Evolutionary conservation across 2,888 invertebrate genomes (phyloP).

Genomic region (Isotomurus palustris): DNA sequence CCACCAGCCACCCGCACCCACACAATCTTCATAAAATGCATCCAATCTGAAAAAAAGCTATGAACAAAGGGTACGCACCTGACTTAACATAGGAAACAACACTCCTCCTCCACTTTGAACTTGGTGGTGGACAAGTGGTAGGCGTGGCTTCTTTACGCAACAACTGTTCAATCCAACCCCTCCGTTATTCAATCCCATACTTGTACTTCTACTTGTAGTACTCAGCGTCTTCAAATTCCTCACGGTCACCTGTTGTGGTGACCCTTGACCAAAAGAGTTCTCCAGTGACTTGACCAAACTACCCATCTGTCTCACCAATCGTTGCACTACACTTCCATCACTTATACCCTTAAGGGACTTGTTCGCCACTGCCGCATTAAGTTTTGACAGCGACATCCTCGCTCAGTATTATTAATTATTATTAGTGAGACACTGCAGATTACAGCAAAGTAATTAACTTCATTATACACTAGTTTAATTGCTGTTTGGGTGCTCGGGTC

Average conservation of each 20-base stretch:
- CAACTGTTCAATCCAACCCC: neutral
- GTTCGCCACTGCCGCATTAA: neutral
- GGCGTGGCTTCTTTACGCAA: neutral
- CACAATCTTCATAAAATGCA: too few species aligned
- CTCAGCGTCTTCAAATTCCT: neutral
- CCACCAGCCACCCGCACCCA: too few species aligned
- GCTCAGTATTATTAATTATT: too few species aligned
- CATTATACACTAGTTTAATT: too few species aligned
- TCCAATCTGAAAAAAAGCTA: neutral
- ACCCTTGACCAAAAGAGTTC: conserved; percentile 8
- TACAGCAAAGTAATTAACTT: too few species aligned
- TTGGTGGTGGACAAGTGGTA: neutral
- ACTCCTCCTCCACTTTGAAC: neutral
- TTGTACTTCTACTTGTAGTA: neutral
- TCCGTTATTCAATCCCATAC: neutral
- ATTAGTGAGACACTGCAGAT: too few species aligned
- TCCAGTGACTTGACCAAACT: conserved; percentile 6
- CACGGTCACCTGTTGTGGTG: too few species aligned
- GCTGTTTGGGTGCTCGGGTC: too few species aligned
- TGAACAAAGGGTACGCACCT: neutral
- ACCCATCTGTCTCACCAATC: neutral
- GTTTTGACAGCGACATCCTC: conserved; percentile 3
- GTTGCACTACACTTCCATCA: neutral
- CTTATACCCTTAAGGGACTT: neutral
- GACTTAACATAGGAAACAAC: neutral